Percentiles rank a stretch among this genome's conserved stretches.
Evolutionary conservation across 2,888 invertebrate species (phyloP).

Genomic region (Hypomecis atomaria): DNA sequence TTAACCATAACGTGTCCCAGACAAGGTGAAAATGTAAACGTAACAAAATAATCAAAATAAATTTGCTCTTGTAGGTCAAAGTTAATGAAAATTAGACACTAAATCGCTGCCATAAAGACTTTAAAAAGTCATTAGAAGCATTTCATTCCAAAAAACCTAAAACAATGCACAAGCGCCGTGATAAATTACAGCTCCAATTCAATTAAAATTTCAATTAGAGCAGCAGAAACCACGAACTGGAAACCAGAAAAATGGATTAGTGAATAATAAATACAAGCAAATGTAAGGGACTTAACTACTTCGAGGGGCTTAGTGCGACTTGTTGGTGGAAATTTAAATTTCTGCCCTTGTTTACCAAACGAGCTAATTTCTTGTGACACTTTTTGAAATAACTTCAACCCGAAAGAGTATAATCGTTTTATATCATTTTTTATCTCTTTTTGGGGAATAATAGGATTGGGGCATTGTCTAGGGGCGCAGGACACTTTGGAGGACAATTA

Average conservation of each 20-base stretch:
- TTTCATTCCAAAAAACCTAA: conserved; percentile 20
- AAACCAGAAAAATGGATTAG: conserved; percentile 48
- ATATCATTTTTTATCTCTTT: conserved; percentile 6
- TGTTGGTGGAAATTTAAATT: conserved; percentile 51
- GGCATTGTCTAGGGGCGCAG: not conserved
- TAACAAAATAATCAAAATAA: too few species aligned
- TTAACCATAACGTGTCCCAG: too few species aligned
- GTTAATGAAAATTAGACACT: too few species aligned
- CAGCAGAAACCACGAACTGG: conserved; percentile 45
- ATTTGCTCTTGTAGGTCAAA: too few species aligned
- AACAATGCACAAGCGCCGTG: conserved; percentile 30
- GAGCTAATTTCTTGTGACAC: conserved; percentile 42
- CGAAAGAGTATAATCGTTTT: conserved; percentile 20
- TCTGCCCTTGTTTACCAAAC: conserved; percentile 44
- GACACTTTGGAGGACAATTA: too few species aligned
- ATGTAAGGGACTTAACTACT: conserved; percentile 52
- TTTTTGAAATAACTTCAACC: conserved; percentile 32
- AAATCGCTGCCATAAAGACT: not conserved
- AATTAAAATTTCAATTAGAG: conserved; percentile 50
- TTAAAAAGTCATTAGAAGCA: conserved; percentile 7
- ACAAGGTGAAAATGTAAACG: too few species aligned
- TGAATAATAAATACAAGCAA: conserved; percentile 53
- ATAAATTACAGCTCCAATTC: conserved; percentile 45
- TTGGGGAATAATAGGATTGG: conserved; percentile 3
- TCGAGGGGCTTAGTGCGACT: conserved; percentile 48